A percentile compares a stretch with the other conserved stretches of the same genome.
Evolutionary conservation across 1,140 invertebrate genomes (phyloP).

Genomic region (Camponotus vicinus): DNA sequence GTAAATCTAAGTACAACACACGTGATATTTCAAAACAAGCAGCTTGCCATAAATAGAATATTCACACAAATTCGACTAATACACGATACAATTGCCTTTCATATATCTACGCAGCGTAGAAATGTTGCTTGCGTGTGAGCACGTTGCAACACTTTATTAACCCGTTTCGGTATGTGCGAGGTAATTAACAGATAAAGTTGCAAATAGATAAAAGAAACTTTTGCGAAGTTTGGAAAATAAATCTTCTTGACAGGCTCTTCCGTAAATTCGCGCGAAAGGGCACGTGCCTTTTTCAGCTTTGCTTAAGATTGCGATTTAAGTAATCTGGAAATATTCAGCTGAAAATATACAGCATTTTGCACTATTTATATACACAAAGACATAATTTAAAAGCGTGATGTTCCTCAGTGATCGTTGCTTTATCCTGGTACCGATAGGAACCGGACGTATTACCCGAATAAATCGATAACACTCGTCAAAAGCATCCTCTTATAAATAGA

Average conservation of each 20-base stretch:
- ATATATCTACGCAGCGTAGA: not conserved
- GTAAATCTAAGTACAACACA: conserved; percentile 10
- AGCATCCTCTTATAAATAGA: conserved; percentile 26
- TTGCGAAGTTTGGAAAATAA: conserved; percentile 45
- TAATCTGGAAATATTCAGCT: not conserved
- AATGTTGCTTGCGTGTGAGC: conserved; percentile 1
- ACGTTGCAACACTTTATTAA: conserved; percentile 16
- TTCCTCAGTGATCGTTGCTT: not conserved
- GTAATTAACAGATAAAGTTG: conserved; percentile 35
- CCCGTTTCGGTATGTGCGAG: not conserved
- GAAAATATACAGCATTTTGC: conserved; percentile 1
- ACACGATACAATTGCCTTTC: conserved; percentile 2
- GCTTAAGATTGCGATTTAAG: not conserved
- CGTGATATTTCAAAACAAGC: not conserved
- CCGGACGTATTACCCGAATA: not conserved
- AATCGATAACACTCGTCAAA: conserved; percentile 49
- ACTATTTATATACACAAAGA: not conserved
- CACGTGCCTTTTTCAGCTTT: not conserved
- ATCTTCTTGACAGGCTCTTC: conserved; percentile 29
- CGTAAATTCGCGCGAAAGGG: conserved; percentile 14
- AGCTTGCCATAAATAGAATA: conserved; percentile 15
- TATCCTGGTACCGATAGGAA: conserved; percentile 25
- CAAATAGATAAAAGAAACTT: conserved; percentile 28
- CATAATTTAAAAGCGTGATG: not conserved
- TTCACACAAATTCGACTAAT: not conserved